Evolutionary conservation across 2,797 vertebrate species (phyloP).

Genomic region (Streptopelia turtur): DNA sequence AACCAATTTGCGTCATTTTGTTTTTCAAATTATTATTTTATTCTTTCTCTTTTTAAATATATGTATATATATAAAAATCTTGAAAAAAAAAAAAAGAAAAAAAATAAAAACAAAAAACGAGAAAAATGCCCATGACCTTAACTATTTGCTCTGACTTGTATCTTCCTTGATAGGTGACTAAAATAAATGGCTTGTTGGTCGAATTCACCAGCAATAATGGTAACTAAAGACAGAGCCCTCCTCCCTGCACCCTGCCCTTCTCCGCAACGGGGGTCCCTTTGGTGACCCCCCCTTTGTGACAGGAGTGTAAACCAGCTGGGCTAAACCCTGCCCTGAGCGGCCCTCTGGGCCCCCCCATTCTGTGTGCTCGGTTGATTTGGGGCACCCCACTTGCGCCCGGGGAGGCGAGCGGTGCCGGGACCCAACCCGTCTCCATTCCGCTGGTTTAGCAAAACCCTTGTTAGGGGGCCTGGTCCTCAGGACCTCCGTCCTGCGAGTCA

Average conservation of each 20-base stretch:
- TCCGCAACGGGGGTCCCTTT: background rate
- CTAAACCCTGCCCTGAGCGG: background rate
- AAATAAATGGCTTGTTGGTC: constrained; percentile 49
- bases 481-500: background rate
- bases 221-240: background rate
- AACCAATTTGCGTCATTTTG: constrained; percentile 35
- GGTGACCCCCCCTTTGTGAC: background rate
- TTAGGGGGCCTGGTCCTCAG: background rate
- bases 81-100: background rate
- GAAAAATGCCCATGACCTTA: constrained; percentile 76
- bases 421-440: background rate
- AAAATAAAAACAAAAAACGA: constrained; percentile 52
- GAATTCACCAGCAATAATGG: constrained; percentile 68
- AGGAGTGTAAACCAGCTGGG: background rate
- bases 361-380: background rate
- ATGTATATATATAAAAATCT: constrained; percentile 59
- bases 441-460: background rate
- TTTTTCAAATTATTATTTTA: background rate
- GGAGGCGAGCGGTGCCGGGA: background rate
- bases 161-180: constrained; percentile 65
- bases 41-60: constrained; percentile 48
- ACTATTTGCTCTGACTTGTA: constrained; percentile 70
- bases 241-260: background rate
- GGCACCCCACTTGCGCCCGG: accelerated
- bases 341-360: background rate